phyloP scores from a whole-genome alignment of 2,113 vertebrate species.

The Macrotis lagotis region DNA sequence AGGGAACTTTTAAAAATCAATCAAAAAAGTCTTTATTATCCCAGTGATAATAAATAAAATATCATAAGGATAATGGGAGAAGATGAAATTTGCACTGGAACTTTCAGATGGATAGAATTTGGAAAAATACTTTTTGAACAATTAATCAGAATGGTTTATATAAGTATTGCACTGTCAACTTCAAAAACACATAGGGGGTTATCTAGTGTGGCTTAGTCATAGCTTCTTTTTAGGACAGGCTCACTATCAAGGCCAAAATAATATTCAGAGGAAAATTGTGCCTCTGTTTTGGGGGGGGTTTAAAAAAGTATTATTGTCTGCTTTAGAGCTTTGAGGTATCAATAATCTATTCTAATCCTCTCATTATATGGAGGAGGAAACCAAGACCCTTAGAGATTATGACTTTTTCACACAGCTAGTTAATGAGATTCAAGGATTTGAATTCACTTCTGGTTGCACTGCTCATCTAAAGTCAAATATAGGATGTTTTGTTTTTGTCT shows the following conservation, averaged over 20 bases:
- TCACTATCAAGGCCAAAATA: neutral
- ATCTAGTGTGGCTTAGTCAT: neutral
- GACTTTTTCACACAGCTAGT: neutral
- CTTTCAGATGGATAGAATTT: neutral
- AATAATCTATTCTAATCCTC: neutral
- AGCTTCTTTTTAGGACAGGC: neutral
- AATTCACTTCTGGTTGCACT: neutral
- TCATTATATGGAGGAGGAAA: neutral
- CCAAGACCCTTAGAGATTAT: neutral
- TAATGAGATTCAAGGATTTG: neutral
- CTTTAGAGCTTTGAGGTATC: neutral
- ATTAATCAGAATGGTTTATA: neutral
- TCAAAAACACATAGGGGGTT: neutral
- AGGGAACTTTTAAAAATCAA: neutral
- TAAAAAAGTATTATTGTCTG: neutral
- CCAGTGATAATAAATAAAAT: neutral
- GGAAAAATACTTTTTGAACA: neutral
- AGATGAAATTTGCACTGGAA: neutral
- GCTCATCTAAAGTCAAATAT: neutral
- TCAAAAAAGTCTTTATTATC: neutral
- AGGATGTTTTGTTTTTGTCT: neutral
- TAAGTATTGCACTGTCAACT: neutral
- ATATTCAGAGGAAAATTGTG: neutral
- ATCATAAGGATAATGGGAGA: neutral
- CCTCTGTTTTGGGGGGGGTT: too few species aligned